Percentiles rank a stretch among this genome's conserved stretches.
These are phyloP conservation scores for Spheniscus mendiculus DNA, from an alignment of 2,113 vertebrate species.

Conservation along the genomic window DNA sequence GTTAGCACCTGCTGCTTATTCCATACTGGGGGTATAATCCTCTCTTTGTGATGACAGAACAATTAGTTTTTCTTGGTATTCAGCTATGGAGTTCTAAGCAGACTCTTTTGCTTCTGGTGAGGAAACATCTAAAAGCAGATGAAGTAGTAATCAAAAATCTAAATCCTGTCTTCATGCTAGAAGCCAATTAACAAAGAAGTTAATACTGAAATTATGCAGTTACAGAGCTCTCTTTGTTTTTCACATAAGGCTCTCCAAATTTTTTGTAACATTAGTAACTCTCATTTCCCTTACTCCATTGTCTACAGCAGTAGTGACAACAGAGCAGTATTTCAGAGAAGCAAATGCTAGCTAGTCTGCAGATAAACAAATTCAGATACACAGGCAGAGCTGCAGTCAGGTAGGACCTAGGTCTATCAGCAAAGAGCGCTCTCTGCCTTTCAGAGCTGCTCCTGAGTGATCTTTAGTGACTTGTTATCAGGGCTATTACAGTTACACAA, in stretches of 20 bases:
- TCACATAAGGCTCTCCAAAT: background rate
- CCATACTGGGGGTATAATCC: background rate
- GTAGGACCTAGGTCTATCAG: background rate
- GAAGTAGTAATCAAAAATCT: background rate
- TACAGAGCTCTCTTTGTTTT: background rate
- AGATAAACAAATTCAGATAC: background rate
- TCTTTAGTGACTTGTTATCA: background rate
- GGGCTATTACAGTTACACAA: background rate
- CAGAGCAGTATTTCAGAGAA: background rate
- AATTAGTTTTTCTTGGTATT: background rate
- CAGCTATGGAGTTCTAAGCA: background rate
- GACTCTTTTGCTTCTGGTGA: background rate
- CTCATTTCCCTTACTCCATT: background rate
- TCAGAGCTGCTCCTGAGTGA: background rate
- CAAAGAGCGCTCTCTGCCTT: background rate
- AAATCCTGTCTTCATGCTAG: background rate
- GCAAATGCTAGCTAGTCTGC: background rate
- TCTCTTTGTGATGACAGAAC: background rate
- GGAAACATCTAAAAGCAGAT: background rate
- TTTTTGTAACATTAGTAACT: background rate
- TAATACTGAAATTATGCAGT: background rate
- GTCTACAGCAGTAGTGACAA: background rate
- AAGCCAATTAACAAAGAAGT: background rate
- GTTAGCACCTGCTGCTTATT: conserved; percentile 3
- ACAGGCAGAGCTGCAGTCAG: background rate